A percentile compares a stretch with the other conserved stretches of the same genome.
phyloP scores from a whole-genome alignment of 2,888 invertebrate species.

The Hirtodrosophila cameraria region DNA sequence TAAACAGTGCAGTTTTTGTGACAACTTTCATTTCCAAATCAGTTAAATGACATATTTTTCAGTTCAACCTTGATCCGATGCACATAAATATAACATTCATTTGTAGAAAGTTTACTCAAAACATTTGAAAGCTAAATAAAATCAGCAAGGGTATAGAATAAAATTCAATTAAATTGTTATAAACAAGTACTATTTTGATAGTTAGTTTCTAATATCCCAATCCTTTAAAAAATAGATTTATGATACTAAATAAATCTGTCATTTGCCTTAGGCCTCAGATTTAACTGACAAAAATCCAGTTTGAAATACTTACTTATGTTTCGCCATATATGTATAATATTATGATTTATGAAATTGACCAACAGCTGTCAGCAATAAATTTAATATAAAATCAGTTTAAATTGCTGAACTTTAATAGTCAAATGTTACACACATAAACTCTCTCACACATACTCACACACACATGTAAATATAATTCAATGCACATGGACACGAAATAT shows the following conservation, averaged over 20 bases:
- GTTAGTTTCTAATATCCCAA: not conserved
- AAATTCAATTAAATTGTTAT: not conserved
- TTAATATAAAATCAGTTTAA: conserved; percentile 20
- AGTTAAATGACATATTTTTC: no score
- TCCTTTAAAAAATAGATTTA: conserved; percentile 5
- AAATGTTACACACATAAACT: not conserved
- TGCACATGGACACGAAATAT: not conserved
- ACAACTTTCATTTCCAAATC: no score
- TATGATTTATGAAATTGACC: conserved; percentile 34
- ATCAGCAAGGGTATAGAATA: conserved; percentile 1
- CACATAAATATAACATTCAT: no score
- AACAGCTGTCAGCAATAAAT: conserved; percentile 33
- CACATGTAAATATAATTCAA: conserved; percentile 1
- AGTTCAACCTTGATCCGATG: no score
- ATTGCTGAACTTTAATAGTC: conserved; percentile 21
- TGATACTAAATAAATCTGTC: not conserved
- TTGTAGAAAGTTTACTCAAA: no score
- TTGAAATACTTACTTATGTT: not conserved
- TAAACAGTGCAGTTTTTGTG: no score
- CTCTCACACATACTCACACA: not conserved
- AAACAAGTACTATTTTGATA: not conserved
- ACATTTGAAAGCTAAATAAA: no score
- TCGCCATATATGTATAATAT: conserved; percentile 1
- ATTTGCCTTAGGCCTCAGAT: conserved; percentile 3
- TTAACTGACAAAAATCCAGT: conserved; percentile 19